A percentile compares a stretch with the other conserved stretches of the same genome.
Evolutionary conservation across 1,140 invertebrate genomes (phyloP).

Genomic region (Drosophila sechellia): DNA sequence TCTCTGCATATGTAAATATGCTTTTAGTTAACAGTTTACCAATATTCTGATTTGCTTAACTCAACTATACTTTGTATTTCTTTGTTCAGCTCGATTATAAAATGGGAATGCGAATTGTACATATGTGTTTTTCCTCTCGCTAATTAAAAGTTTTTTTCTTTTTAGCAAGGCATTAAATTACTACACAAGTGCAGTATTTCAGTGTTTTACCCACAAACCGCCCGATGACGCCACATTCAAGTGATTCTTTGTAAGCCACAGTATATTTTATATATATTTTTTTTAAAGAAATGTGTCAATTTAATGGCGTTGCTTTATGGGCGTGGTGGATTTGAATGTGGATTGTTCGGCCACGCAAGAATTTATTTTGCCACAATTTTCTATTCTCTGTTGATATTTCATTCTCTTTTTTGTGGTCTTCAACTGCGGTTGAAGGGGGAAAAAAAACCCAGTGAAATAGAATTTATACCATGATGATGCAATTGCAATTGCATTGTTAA

Average conservation of each 20-base stretch:
- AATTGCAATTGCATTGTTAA: slow-evolving; percentile 55
- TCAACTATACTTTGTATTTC: too few relatives aligned
- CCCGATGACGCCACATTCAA: slow-evolving; percentile 9
- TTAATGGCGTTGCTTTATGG: slow-evolving; percentile 37
- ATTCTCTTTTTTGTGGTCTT: slow-evolving; percentile 51
- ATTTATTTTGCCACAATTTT: slow-evolving; percentile 29
- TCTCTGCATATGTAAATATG: neutral
- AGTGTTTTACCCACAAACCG: slow-evolving; percentile 10
- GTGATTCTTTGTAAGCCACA: slow-evolving; percentile 20
- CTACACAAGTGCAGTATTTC: neutral
- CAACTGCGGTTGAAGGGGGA: slow-evolving; percentile 19
- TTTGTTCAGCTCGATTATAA: too few relatives aligned
- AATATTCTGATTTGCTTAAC: too few relatives aligned
- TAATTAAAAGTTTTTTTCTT: neutral
- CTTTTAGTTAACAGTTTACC: too few relatives aligned
- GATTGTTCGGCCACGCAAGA: neutral
- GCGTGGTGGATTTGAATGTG: slow-evolving; percentile 19
- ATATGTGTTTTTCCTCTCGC: neutral
- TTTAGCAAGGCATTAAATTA: neutral
- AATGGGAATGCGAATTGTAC: too few relatives aligned
- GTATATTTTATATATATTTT: slow-evolving; percentile 38
- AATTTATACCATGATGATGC: slow-evolving; percentile 37
- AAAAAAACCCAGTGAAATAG: slow-evolving; percentile 6
- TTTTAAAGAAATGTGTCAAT: slow-evolving; percentile 50
- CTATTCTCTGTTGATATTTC: slow-evolving; percentile 20